Conservation (phyloP, 2,113 vertebrate genomes). For the Cottus gobio region DNA sequence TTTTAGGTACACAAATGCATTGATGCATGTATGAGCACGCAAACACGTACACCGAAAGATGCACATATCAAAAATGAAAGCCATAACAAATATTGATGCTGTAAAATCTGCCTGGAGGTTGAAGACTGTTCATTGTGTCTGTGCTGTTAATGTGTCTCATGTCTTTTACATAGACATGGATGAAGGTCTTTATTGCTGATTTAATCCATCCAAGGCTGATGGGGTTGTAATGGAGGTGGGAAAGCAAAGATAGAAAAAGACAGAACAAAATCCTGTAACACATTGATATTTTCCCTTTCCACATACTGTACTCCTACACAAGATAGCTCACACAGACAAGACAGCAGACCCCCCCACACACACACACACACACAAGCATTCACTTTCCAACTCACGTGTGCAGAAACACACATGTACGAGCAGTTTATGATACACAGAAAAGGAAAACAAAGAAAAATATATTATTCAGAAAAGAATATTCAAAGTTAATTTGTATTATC, state of each 20-base stretch:
- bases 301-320: conserved; percentile 69
- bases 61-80: conserved; percentile 4
- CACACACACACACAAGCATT: not conserved
- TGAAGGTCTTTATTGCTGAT: conserved; percentile 66
- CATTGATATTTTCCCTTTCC: conserved; percentile 73
- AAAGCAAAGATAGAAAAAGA: conserved; percentile 64
- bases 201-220: conserved; percentile 66
- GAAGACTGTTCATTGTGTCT: conserved; percentile 38
- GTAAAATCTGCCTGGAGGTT: conserved; percentile 46
- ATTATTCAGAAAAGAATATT: too few relatives aligned
- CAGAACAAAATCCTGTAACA: conserved; percentile 42
- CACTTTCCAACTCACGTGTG: conserved; percentile 6
- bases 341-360: conserved; percentile 23
- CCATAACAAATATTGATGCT: conserved; percentile 50
- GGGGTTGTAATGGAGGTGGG: conserved; percentile 70
- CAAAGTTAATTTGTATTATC: too few relatives aligned
- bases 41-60: conserved; percentile 36
- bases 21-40: conserved; percentile 1
- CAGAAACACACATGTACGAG: not conserved
- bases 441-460: too few relatives aligned
- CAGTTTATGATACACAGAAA: too few relatives aligned
- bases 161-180: conserved; percentile 60
- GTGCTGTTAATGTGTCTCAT: conserved; percentile 61
- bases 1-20: conserved; percentile 20
- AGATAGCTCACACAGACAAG: conserved; percentile 44